These are phyloP conservation scores for Recurvirostra avosetta DNA, from an alignment of 2,113 vertebrate genomes.

Conservation along the genomic window DNA sequence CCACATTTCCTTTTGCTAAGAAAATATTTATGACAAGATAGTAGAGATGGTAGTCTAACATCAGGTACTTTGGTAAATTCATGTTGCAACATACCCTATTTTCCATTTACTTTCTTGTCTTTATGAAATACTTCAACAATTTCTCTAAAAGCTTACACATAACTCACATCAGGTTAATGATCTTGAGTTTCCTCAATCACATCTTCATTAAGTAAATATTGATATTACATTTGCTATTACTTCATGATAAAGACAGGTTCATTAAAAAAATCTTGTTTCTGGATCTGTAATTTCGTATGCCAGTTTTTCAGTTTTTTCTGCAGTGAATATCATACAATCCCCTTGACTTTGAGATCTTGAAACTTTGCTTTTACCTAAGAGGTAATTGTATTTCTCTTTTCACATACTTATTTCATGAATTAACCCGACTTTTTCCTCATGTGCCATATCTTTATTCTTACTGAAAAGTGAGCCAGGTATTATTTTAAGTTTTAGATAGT, in stretches of 20 bases:
- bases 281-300: not conserved
- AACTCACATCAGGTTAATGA: not conserved
- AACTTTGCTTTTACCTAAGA: not conserved
- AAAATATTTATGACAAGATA: not conserved
- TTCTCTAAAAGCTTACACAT: not conserved
- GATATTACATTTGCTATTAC: not conserved
- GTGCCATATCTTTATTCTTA: not conserved
- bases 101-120: not conserved
- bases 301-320: not conserved
- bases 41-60: not conserved
- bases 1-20: not conserved
- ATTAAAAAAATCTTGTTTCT: not conserved
- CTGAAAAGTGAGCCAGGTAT: not conserved
- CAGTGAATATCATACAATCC: accelerated
- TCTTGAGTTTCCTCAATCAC: not conserved
- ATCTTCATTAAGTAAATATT: not conserved
- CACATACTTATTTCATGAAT: not conserved
- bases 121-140: not conserved
- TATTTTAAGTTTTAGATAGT: not conserved
- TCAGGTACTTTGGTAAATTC: not conserved
- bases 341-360: not conserved
- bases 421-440: not conserved
- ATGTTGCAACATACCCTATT: not conserved
- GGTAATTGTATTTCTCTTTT: not conserved
- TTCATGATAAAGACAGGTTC: not conserved